Percentiles rank a stretch among this genome's conserved stretches.
Evolutionary conservation across 2,888 invertebrate genomes (phyloP).

Genomic region (Aporophyla lueneburgensis): DNA sequence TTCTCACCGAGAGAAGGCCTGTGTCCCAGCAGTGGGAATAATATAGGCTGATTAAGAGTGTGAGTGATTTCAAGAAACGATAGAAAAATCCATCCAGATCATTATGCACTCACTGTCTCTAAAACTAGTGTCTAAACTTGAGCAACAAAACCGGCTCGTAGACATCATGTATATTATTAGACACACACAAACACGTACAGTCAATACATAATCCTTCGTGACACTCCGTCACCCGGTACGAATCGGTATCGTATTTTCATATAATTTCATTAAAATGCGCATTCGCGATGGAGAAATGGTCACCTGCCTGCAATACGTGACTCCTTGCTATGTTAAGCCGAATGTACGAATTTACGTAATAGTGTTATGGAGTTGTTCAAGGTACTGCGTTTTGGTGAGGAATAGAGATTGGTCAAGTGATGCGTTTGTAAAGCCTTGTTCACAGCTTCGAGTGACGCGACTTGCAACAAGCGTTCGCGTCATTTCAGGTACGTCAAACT

Average conservation of each 20-base stretch:
- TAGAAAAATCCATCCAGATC: too few species aligned
- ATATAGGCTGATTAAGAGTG: too few species aligned
- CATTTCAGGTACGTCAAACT: too few species aligned
- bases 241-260: slow-evolving; percentile 51
- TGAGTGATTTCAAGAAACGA: too few species aligned
- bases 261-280: slow-evolving; percentile 51
- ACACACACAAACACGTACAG: not conserved
- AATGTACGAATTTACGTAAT: slow-evolving; percentile 43
- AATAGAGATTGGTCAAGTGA: slow-evolving; percentile 26
- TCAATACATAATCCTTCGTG: slow-evolving; percentile 27
- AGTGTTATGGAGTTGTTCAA: slow-evolving; percentile 18
- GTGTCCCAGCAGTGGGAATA: too few species aligned
- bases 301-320: slow-evolving; percentile 25
- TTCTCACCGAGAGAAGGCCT: too few species aligned
- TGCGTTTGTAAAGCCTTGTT: not conserved
- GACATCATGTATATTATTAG: slow-evolving; percentile 17
- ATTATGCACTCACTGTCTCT: too few species aligned
- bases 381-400: slow-evolving; percentile 30
- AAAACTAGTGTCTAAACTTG: too few species aligned
- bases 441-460: not conserved
- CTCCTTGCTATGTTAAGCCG: not conserved
- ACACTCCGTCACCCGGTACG: slow-evolving; percentile 9
- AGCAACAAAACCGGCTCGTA: slow-evolving; percentile 13
- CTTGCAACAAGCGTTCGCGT: not conserved
- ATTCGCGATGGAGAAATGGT: slow-evolving; percentile 35